Base-by-base conservation (phyloP, 2,888 invertebrate genomes). In the Drosophila incognita region DNA sequence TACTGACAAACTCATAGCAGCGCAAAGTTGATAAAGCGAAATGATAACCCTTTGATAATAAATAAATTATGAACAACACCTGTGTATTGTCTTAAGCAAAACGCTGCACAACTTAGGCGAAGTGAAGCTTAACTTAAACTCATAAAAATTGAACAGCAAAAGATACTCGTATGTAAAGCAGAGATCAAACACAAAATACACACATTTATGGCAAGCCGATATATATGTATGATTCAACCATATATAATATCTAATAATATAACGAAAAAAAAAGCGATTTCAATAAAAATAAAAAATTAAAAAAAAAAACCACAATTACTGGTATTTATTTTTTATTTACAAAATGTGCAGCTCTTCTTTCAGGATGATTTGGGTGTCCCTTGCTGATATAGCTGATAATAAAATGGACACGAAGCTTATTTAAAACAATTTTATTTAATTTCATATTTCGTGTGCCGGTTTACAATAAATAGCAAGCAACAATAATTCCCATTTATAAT, bases 191-290 rank as follows among this genome's bases (percentile, higher is more conserved):
- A 81, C 76, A 87, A 80, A 68, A 74, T 63, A 82, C 74, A 87
- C 78, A 86, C 78, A 80, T 83, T 89, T 82, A 86, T 87, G 85
- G 81, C 85, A 87, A 84, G 69, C 87, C 82, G 89, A 87, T 84
- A 87, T 84, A 87, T 80, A 86, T 56, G 56, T 87, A 86, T 87
- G 89, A 86, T 89, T 84, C 80, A 87, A 87, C 82, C 81, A 81
- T 78, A 89, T 86, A 82, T 74, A 72, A 85, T 87, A 84, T 78
- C 87, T 89, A 75, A 80, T 80, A 82, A 80, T 88, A 85, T 83
- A 88, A 86, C 82, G 57, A 83, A 79, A 83, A 90, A 90, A 79
- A 77, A 83, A 83, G 82, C 83, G 85, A 87, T 82, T 85, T 90
- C 83, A 89, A 85, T 82, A 87, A 89, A 83, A 89, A 56, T 56